A percentile compares a stretch with the other conserved stretches of the same genome.
Conservation (phyloP, 2,797 vertebrate species). For the Pipistrellus pygmaeus region DNA sequence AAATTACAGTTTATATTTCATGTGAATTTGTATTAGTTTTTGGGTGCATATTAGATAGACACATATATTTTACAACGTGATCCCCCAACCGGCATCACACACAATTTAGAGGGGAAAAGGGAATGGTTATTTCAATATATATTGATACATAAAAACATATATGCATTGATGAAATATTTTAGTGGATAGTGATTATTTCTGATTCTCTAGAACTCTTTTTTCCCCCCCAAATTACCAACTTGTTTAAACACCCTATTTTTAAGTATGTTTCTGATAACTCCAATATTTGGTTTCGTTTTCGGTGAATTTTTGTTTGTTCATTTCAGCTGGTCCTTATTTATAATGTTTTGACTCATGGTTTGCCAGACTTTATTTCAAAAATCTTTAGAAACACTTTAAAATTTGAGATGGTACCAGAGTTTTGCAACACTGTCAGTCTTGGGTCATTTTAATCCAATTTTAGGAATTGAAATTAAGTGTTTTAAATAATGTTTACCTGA, state of each 20-base stretch:
- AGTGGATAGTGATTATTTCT: slow-evolving; percentile 3
- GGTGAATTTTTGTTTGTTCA: slow-evolving; percentile 5
- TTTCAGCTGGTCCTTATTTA: neutral
- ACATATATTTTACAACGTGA: neutral
- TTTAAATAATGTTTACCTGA: neutral
- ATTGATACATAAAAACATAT: neutral
- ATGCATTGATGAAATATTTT: neutral
- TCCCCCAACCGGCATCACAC: neutral
- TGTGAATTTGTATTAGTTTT: neutral
- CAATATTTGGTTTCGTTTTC: neutral
- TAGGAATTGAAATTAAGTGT: neutral
- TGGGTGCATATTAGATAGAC: neutral
- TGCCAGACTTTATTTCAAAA: slow-evolving; percentile 29
- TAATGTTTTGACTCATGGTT: neutral
- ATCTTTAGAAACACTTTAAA: slow-evolving; percentile 1
- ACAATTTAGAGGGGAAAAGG: slow-evolving; percentile 7
- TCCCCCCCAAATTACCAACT: neutral
- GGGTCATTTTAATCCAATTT: neutral
- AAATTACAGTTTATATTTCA: neutral
- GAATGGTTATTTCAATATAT: neutral
- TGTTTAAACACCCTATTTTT: neutral
- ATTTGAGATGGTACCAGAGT: slow-evolving; percentile 7
- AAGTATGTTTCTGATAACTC: neutral
- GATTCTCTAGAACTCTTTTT: slow-evolving; percentile 33
- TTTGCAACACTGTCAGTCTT: neutral